Percentiles rank a stretch among this genome's conserved stretches.
phyloP scores from a whole-genome alignment of 2,113 vertebrate genomes.

The Pterophyllum scalare region DNA sequence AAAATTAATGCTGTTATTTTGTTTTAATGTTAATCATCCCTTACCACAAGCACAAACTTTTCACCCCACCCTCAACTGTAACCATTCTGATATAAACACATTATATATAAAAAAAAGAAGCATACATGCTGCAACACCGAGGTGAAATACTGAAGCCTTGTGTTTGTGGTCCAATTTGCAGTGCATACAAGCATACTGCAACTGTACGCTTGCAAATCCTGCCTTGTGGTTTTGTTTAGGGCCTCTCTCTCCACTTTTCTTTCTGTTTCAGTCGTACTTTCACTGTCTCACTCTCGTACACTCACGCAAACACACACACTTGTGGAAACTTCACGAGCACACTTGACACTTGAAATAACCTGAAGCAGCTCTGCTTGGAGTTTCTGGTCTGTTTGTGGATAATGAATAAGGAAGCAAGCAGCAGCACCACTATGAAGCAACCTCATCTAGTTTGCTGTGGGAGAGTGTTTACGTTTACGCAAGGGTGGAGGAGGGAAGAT shows the following conservation, averaged over 20 bases:
- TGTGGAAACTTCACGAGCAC: not conserved
- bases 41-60: not conserved
- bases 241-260: constrained; percentile 52
- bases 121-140: not conserved
- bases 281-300: constrained; percentile 2
- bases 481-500: constrained; percentile 68
- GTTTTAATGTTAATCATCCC: not conserved
- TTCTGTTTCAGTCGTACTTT: constrained; percentile 37
- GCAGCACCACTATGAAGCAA: constrained; percentile 32
- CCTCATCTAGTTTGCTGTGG: constrained; percentile 71
- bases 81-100: not conserved
- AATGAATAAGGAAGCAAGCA: not conserved
- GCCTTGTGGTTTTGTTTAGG: constrained; percentile 44
- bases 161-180: constrained; percentile 52
- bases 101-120: not conserved
- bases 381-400: not conserved
- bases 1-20: not conserved
- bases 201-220: constrained; percentile 52
- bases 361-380: not conserved
- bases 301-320: not conserved
- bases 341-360: not conserved
- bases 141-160: not conserved
- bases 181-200: constrained; percentile 49
- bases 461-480: constrained; percentile 82
- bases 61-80: not conserved